Conservation (phyloP, 2,888 invertebrate species). For the Esperia sulphurella region DNA sequence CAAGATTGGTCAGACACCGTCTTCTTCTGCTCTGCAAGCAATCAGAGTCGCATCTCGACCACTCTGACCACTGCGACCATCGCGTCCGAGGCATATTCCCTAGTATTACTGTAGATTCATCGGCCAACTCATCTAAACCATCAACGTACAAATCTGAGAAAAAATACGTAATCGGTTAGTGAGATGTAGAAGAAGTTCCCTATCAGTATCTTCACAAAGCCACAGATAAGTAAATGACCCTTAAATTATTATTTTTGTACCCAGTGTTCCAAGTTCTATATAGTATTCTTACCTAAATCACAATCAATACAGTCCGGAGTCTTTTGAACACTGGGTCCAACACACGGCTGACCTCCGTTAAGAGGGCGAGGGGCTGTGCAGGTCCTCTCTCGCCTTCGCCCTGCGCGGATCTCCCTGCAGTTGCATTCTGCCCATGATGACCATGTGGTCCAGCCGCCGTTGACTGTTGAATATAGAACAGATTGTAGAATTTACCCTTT, state of each 20-base stretch:
- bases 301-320: slow-evolving; percentile 89
- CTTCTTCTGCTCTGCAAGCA: slow-evolving; percentile 91
- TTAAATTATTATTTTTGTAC: no score
- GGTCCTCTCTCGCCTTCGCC: slow-evolving; percentile 89
- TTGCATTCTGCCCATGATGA: slow-evolving; percentile 92
- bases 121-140: slow-evolving; percentile 61
- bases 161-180: neutral
- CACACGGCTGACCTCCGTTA: slow-evolving; percentile 93
- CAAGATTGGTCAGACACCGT: slow-evolving; percentile 79
- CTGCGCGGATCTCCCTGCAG: slow-evolving; percentile 82
- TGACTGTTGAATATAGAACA: slow-evolving; percentile 77
- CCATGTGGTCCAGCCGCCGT: slow-evolving; percentile 97
- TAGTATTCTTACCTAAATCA: slow-evolving; percentile 63
- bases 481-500: neutral
- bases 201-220: no score
- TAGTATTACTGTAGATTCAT: slow-evolving; percentile 61
- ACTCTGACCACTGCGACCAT: slow-evolving; percentile 88
- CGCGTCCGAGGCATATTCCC: slow-evolving; percentile 32
- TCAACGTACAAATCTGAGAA: slow-evolving; percentile 60
- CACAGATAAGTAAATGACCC: no score
- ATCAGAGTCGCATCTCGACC: slow-evolving; percentile 94
- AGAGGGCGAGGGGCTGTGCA: slow-evolving; percentile 94
- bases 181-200: no score
- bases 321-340: slow-evolving; percentile 90
- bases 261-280: neutral